Evolutionary conservation across 2,888 invertebrate species (phyloP), one percentile per base, ranked within the genome.

Genomic region (Chesias legatella): DNA sequence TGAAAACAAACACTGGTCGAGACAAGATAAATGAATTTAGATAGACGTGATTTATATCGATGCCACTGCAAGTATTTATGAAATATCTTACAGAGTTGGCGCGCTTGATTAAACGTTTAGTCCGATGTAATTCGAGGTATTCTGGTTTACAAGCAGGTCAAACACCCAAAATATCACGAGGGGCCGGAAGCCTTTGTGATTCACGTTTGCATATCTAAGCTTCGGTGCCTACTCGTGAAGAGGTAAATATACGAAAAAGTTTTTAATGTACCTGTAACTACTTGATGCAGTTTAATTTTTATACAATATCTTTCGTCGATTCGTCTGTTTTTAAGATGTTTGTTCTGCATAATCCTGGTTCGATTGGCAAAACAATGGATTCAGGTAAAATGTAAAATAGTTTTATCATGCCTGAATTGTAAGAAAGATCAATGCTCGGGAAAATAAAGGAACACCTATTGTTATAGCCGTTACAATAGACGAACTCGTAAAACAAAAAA

Each of bases 121-220:
- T 43, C 50, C n/a, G 54, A 53, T 58, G 51, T 49, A 56, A 67
- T 75, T 72, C 72, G 53, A 65, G 62, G 72, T 73, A 76, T 60
- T 49, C 50, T 48, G 47, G 54, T 36, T 54, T 59, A 60, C 62
- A 76, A 75, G 70, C 71, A 60, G 73, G 71, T 70, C 75, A 70
- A 67, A 57, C 63, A 63, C 63, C 68, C 63, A 66, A 70, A 78
- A 77, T 75, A 72, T 65, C 56, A 47, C 58, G 56, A 63, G 60
- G 56, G 61, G 61, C 60, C 70, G 74, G 71, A 73, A 73, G 62
- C 58, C 66, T 63, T 61, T 62, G 62, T 76, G 78, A 82, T 65
- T 81, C 78, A 76, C 51, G 44, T 57, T 51, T 65, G 57, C 63
- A 68, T 64, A 63, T 60, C 51, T 54, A 59, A 64, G 60, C 64